Evolutionary conservation across 1,140 invertebrate species (phyloP), one percentile per base, ranked within the genome.

Genomic region (Ctenoplectra terminalis): DNA sequence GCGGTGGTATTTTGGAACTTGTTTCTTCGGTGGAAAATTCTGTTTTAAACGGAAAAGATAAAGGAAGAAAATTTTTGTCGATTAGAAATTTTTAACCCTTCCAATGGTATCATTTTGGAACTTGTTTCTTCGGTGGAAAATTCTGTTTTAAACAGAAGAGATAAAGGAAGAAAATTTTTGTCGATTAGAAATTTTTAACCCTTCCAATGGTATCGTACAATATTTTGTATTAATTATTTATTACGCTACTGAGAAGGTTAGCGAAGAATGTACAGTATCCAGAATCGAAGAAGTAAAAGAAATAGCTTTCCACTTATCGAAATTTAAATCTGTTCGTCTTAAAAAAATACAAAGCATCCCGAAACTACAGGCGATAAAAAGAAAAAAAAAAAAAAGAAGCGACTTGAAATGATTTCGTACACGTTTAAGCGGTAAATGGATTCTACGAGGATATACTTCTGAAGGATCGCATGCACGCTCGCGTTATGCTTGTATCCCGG

Each of bases 341-440:
- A 13, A 13, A 69, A n/a, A 48, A 2, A 48, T 46, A 48, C 40
- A 37, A 37, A 15, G 37, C 17, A n/a, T 5, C 1, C 20, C 31
- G n/a, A 37, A 1, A 26, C 26, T 23, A 34, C 7, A 13, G 69
- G 69, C 31, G 67, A 74, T 63, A 31, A 66, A 74, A 74, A 79
- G n/a, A n/a, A n/a, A n/a, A n/a, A n/a, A n/a, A n/a, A n/a, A n/a
- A n/a, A n/a, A n/a, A n/a, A 61, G 40, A 54, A 54, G 71, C 61
- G 84, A 70, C 73, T 71, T 75, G 84, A 85, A 86, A 84, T 77
- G 81, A 74, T 75, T 73, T 70, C 63, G 67, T 75, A 58, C 61
- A 75, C 83, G 85, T 86, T 82, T 50, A 61, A 54, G 60, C 60
- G 71, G 78, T 83, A 87, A 87, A 87, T 87, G 85, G 74, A 87